Base-by-base conservation (phyloP, 2,113 vertebrate genomes). In the Peromyscus maniculatus region DNA sequence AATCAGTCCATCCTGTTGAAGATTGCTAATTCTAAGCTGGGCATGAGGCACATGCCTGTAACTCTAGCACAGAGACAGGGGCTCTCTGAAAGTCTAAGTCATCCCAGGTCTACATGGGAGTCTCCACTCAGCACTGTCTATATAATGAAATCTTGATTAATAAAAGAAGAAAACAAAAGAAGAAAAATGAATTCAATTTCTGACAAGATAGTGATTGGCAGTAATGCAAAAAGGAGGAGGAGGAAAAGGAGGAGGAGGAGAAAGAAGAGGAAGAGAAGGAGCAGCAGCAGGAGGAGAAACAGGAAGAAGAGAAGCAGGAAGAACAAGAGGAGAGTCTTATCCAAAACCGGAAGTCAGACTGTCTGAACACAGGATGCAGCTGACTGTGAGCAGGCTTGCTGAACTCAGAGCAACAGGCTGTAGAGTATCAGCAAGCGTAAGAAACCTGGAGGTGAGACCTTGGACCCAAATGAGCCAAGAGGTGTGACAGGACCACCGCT, bases 331-430 rank as follows among this genome's bases (percentile, higher is more conserved):
- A 33, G 15, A 4, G 1, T 46, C 39, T 66, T 86, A 26, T 11
- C 57, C 71, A 15, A 91, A 94, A 80, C 1, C 1, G 66, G 10
- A 84, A 3, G 7, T 36, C 31, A 13, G 67, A 66, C 1, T 8
- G 1, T 3, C 28, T 66, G 36, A 59, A 86, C 17, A 59, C 11
- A 6, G 0, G 21, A 8, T 16, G 2, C 22, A 33, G 8, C 4
- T n/a, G 21, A 77, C 0, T 0, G 8, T 4, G 17, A n/a, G 5
- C 75, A 31, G 21, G 5, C 28, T 89, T 46, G 21, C 59, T 31
- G 36, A 79, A 26, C 31, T 52, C 80, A 46, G 43, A 80, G 19
- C n/a, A 80, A n/a, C 11, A 12, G 36, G 6, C 17, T 33, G 26
- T 62, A 39, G 15, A 69, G 9, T 26, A 31, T 49, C 49, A 12